Evolutionary conservation across 2,113 vertebrate species (phyloP).

Genomic region (Nothocercus nigrocapillus): DNA sequence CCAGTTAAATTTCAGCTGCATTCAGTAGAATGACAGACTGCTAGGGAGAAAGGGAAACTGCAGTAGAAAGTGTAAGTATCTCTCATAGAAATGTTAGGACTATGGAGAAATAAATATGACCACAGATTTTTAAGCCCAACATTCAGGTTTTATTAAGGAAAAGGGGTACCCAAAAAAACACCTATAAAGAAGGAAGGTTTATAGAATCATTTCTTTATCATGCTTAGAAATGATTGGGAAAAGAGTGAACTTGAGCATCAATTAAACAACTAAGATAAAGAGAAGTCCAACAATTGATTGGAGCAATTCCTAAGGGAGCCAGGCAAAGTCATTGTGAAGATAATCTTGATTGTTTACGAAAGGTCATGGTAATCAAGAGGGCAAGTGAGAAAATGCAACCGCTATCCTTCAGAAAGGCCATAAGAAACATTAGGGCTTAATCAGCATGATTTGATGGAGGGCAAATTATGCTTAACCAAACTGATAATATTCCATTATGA

Average conservation of each 20-base stretch:
- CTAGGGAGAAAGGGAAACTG: neutral
- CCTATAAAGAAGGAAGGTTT: neutral
- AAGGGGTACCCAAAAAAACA: neutral
- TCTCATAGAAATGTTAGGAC: neutral
- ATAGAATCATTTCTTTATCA: neutral
- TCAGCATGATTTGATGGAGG: no score
- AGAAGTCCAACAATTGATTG: neutral
- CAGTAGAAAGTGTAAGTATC: neutral
- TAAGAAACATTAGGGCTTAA: neutral
- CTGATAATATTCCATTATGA: no score
- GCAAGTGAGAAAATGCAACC: neutral
- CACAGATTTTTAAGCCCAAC: neutral
- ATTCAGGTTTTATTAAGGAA: neutral
- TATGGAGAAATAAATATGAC: neutral
- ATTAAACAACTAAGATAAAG: neutral
- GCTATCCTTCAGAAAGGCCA: neutral
- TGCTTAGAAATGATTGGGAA: neutral
- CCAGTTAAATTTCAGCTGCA: neutral
- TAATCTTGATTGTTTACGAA: neutral
- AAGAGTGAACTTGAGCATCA: neutral
- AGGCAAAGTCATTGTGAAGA: neutral
- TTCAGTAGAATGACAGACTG: neutral
- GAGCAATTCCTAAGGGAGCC: neutral
- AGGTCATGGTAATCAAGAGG: neutral
- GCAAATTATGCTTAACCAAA: no score